Evolutionary conservation across 2,888 invertebrate species (phyloP), one percentile per base, ranked within the genome.

Genomic region (Agonopterix heracliana): DNA sequence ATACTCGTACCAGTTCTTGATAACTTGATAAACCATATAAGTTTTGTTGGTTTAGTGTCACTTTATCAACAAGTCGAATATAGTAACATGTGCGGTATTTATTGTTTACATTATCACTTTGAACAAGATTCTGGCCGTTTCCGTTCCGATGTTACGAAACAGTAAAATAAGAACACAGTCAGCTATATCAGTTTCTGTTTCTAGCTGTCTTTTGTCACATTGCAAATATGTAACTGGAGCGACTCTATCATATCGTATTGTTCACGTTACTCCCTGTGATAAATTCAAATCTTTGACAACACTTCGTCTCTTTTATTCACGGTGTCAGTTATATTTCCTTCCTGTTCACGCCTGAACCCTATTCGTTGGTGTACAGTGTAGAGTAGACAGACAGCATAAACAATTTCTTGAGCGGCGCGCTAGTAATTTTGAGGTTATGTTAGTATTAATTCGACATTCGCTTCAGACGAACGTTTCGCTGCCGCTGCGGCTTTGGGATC

Each of bases 351-450:
- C 63, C 69, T 71, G 78, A 77, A 81, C 82, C 83, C 83, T 74
- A 84, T 81, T 78, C 76, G 64, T 68, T 73, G 73, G 74, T 47
- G 45, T 52, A 55, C 50, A 54, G 46, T 26, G 26, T 26, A 26
- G 26, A 26, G 51, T 51, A 57, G 50, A 65, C 78, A 71, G 78
- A 74, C 75, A 75, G 80, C 77, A 83, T 78, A 82, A 83, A 86
- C 80, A 81, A 80, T 83, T 74, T 79, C 79, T 77, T 74, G 71
- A 74, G 66, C 79, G 76, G 77, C 81, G 79, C 46, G 47, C 17
- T 52, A 41, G 51, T 82, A 83, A 79, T 76, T 86, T 86, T 85
- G 77, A 87, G 85, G 87, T 88, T 85, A 86, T 82, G 80, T 78
- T 83, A 88, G 87, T 88, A 79, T 81, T 81, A 81, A 80, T 76